Evolutionary conservation across 2,888 invertebrate genomes (phyloP).

Genomic region (Stegophylla sp.): DNA sequence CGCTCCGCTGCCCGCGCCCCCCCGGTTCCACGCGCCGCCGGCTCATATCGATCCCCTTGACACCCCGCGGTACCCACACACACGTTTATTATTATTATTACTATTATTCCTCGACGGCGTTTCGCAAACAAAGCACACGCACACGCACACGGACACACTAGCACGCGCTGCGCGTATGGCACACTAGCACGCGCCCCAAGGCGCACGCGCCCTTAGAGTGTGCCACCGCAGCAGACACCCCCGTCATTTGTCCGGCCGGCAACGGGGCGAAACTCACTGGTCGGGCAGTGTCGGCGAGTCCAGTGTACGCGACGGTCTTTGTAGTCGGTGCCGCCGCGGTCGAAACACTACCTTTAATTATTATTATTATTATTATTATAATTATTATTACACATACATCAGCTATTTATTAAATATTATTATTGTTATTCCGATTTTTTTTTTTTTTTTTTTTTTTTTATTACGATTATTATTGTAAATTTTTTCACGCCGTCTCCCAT

Average conservation of each 20-base stretch:
- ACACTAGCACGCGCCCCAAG: neutral
- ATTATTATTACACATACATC: neutral
- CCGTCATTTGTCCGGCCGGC: neutral
- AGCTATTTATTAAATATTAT: neutral
- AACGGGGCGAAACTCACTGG: neutral
- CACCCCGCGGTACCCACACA: neutral
- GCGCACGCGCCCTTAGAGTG: neutral
- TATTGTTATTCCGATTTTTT: neutral
- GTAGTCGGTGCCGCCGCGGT: neutral
- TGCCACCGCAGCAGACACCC: neutral
- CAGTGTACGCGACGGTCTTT: conserved; percentile 14
- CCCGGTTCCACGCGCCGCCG: neutral
- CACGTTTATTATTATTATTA: too few species aligned
- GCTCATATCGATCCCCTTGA: conserved; percentile 41
- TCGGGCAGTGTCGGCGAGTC: conserved; percentile 20
- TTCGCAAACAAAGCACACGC: too few species aligned
- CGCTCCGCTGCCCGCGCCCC: neutral
- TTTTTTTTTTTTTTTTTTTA: neutral
- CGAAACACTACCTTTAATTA: neutral
- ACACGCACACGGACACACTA: neutral
- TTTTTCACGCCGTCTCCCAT: neutral
- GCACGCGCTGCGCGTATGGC: too few species aligned
- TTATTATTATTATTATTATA: neutral
- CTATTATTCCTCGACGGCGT: too few species aligned
- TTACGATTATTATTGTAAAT: too few species aligned